phyloP scores from a whole-genome alignment of 2,797 vertebrate genomes.

The Buceros bicornis region DNA sequence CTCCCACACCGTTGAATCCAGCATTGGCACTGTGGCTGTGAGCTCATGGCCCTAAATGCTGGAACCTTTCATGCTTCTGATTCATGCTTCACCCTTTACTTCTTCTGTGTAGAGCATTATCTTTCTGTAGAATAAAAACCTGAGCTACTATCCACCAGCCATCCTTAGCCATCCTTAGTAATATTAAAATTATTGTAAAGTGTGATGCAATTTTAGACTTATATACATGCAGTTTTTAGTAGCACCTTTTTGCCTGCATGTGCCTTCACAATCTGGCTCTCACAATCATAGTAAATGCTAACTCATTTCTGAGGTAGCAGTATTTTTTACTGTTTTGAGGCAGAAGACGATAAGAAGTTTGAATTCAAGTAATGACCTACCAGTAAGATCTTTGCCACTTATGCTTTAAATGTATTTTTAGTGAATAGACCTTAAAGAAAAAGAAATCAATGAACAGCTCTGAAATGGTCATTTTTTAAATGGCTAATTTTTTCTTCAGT shows the following conservation, averaged over 20 bases:
- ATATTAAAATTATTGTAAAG: background rate
- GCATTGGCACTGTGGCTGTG: accelerated
- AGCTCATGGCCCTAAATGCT: background rate
- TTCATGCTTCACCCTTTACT: background rate
- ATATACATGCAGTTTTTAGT: background rate
- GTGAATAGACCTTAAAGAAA: constrained; percentile 43
- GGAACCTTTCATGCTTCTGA: background rate
- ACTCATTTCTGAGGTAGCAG: background rate
- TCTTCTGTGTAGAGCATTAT: background rate
- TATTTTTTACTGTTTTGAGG: background rate
- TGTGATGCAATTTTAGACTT: background rate
- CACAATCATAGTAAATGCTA: background rate
- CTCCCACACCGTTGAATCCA: background rate
- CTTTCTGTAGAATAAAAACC: background rate
- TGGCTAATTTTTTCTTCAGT: constrained; percentile 36
- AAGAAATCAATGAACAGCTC: constrained; percentile 42
- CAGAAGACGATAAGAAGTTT: background rate
- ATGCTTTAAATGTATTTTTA: constrained; percentile 30
- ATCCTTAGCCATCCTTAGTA: background rate
- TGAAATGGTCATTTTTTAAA: constrained; percentile 57
- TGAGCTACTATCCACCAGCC: background rate
- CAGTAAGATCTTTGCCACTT: background rate
- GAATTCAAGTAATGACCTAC: background rate
- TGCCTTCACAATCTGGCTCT: background rate
- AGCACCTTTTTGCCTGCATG: background rate